These are phyloP conservation scores for Micropoecilia bifurca DNA, from an alignment of 2,797 vertebrate genomes.

Conservation along the genomic window DNA sequence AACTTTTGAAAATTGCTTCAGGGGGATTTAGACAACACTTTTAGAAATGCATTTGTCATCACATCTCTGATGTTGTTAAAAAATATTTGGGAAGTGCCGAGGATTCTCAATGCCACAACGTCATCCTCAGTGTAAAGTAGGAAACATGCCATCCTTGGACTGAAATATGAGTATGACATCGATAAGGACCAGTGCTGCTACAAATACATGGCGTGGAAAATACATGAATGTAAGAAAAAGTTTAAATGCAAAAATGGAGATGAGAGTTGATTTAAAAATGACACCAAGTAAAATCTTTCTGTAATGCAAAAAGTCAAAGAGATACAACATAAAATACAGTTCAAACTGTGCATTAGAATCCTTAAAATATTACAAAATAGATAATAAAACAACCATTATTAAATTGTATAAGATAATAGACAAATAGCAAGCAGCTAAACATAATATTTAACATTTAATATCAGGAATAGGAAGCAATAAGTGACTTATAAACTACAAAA, in stretches of 20 bases:
- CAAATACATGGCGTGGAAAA: not conserved
- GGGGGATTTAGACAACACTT: not conserved
- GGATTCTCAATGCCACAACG: not conserved
- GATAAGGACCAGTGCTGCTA: not conserved
- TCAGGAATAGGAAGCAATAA: not conserved
- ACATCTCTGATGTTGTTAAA: not conserved
- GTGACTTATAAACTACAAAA: not conserved
- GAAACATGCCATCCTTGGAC: not conserved
- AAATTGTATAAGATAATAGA: not conserved
- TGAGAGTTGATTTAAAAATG: not conserved
- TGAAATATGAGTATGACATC: not conserved
- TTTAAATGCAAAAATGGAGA: not conserved
- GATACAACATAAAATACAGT: not conserved
- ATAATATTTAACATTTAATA: too few relatives aligned
- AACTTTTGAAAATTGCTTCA: not conserved
- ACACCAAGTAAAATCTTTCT: not conserved
- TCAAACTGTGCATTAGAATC: not conserved
- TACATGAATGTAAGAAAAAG: not conserved
- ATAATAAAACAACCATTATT: not conserved
- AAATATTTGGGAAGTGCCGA: not conserved
- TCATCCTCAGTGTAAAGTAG: not conserved
- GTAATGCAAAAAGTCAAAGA: not conserved
- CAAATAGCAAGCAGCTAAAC: not conserved
- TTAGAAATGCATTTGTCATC: not conserved
- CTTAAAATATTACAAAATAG: not conserved